A percentile compares a stretch with the other conserved stretches of the same genome.
These are phyloP conservation scores for Artemia sinica DNA, from an alignment of 2,888 invertebrate genomes.

Conservation along the genomic window DNA sequence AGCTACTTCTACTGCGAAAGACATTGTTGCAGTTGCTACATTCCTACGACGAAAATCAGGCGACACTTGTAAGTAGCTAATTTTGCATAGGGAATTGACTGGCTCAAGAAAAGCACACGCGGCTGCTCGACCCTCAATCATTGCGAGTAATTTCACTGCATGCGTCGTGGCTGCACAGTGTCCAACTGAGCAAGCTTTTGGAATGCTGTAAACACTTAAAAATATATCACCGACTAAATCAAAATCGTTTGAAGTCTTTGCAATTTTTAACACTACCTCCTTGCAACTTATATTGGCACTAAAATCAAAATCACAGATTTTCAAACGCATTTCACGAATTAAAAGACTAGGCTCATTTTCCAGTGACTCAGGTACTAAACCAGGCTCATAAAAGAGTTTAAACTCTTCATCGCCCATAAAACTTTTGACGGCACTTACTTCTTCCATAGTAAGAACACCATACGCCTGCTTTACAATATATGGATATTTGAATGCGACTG, in stretches of 20 bases:
- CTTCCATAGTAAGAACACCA: background rate
- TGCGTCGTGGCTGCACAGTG: background rate
- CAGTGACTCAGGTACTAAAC: constrained; percentile 10
- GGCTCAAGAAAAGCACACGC: constrained; percentile 12
- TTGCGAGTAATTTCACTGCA: background rate
- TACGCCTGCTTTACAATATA: constrained; percentile 1
- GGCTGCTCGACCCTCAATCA: background rate
- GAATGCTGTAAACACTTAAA: background rate
- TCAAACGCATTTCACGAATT: constrained; percentile 13
- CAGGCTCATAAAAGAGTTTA: constrained; percentile 10
- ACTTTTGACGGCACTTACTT: background rate
- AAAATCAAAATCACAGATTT: constrained; percentile 10
- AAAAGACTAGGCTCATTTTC: background rate
- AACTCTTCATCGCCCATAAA: constrained; percentile 11
- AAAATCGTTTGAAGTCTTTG: background rate
- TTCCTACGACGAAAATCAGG: constrained; percentile 7
- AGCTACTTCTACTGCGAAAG: constrained; percentile 4
- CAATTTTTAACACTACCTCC: background rate
- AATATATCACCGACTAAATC: background rate
- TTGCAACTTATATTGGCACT: background rate
- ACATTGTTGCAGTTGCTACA: background rate
- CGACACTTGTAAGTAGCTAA: constrained; percentile 11
- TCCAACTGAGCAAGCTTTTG: background rate
- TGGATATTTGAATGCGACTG: background rate
- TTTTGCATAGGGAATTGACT: background rate